These are phyloP conservation scores for Drosophila kanekoi DNA, from an alignment of 2,888 invertebrate genomes.

Conservation along the genomic window DNA sequence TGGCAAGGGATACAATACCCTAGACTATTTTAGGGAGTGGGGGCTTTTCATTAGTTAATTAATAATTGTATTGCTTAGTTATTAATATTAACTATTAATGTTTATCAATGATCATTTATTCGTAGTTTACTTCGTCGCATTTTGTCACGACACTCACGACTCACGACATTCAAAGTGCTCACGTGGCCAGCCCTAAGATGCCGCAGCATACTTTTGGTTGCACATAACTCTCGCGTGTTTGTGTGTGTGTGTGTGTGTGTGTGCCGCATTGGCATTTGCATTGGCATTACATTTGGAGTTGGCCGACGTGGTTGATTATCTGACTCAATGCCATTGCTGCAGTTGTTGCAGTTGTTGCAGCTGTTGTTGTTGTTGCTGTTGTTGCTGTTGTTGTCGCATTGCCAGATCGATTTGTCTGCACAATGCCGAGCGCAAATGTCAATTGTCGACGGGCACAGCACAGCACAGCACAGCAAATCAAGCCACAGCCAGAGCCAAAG, in stretches of 20 bases:
- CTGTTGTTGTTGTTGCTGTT: constrained; percentile 30
- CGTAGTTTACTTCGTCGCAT: too few relatives aligned
- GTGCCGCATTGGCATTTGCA: constrained; percentile 58
- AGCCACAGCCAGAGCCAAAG: constrained; percentile 57
- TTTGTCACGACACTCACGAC: not conserved
- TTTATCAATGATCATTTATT: too few relatives aligned
- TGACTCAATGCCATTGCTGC: constrained; percentile 67
- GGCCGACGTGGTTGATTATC: constrained; percentile 66
- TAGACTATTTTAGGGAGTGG: too few relatives aligned
- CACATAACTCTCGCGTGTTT: constrained; percentile 23
- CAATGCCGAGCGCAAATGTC: constrained; percentile 72
- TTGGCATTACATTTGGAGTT: constrained; percentile 74
- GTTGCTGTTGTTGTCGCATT: constrained; percentile 28
- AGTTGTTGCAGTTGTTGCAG: constrained; percentile 23
- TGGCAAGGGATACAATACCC: too few relatives aligned
- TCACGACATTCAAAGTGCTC: constrained; percentile 11
- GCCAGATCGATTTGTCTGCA: constrained; percentile 73
- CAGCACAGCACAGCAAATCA: constrained; percentile 46
- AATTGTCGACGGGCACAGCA: constrained; percentile 57
- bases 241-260: constrained; percentile 21
- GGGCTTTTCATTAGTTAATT: too few relatives aligned
- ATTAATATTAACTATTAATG: too few relatives aligned
- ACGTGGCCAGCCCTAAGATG: constrained; percentile 18
- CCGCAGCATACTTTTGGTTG: constrained; percentile 23
- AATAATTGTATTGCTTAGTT: too few relatives aligned